These are phyloP conservation scores for Rhabdornis inornatus DNA, from an alignment of 2,113 vertebrate genomes.

Conservation along the genomic window DNA sequence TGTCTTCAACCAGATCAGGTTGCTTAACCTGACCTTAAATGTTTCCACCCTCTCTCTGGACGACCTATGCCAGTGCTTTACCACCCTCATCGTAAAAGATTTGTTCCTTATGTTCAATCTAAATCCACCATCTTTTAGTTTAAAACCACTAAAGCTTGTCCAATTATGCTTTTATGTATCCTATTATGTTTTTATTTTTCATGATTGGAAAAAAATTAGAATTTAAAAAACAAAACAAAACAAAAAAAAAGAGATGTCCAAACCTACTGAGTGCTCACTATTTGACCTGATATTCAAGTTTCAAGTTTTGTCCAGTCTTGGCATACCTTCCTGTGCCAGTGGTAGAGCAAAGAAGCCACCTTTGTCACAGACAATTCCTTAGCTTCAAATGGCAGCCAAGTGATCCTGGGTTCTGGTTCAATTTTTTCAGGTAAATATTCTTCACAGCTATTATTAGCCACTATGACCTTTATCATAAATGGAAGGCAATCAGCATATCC, in stretches of 20 bases:
- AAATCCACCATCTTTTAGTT: background rate
- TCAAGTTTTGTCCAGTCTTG: background rate
- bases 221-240: too few species aligned
- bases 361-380: background rate
- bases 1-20: background rate
- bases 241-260: background rate
- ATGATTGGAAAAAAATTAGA: background rate
- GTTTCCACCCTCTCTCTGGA: background rate
- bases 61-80: background rate
- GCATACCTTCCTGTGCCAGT: background rate
- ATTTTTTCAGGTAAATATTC: background rate
- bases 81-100: rapidly evolving
- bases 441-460: background rate
- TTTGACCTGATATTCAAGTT: background rate
- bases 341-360: background rate
- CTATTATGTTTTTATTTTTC: background rate
- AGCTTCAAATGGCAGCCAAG: background rate
- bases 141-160: background rate
- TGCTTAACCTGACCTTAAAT: background rate
- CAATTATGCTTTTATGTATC: background rate
- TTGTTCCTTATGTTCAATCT: background rate
- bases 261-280: background rate
- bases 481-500: background rate
- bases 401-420: background rate
- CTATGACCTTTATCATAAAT: background rate